phyloP scores from a whole-genome alignment of 2,797 vertebrate genomes.

The Sebastes itinus region DNA sequence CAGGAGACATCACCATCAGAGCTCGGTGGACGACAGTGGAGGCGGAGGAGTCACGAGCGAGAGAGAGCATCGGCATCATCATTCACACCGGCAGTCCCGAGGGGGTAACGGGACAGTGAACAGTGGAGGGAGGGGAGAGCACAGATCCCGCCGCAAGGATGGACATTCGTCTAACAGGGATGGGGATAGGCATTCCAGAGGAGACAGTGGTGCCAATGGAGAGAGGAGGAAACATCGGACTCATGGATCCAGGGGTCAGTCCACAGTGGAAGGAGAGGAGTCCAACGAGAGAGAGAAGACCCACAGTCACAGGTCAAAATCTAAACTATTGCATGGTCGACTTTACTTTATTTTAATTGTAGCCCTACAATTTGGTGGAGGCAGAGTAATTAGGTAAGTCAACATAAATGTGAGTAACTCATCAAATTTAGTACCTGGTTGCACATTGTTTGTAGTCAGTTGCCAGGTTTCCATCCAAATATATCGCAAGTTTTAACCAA shows the following conservation, averaged over 20 bases:
- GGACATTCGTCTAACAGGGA: slow-evolving; percentile 80
- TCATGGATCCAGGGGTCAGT: slow-evolving; percentile 78
- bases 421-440: too few species aligned
- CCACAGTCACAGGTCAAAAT: slow-evolving; percentile 80
- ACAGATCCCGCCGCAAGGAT: slow-evolving; percentile 85
- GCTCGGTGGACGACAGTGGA: slow-evolving; percentile 81
- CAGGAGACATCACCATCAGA: slow-evolving; percentile 69
- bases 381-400: too few species aligned
- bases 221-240: slow-evolving; percentile 83
- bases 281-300: slow-evolving; percentile 77
- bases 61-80: slow-evolving; percentile 84
- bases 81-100: slow-evolving; percentile 82
- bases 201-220: slow-evolving; percentile 78
- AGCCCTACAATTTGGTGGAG: too few species aligned
- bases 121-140: slow-evolving; percentile 74
- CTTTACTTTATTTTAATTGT: too few species aligned
- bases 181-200: slow-evolving; percentile 73
- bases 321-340: slow-evolving; percentile 35
- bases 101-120: slow-evolving; percentile 85
- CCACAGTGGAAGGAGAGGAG: slow-evolving; percentile 79
- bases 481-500: too few species aligned
- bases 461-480: too few species aligned
- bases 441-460: too few species aligned
- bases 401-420: too few species aligned
- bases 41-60: slow-evolving; percentile 76